Evolutionary conservation across 2,888 invertebrate species (phyloP).

Genomic region (Chloroclysta siterata): DNA sequence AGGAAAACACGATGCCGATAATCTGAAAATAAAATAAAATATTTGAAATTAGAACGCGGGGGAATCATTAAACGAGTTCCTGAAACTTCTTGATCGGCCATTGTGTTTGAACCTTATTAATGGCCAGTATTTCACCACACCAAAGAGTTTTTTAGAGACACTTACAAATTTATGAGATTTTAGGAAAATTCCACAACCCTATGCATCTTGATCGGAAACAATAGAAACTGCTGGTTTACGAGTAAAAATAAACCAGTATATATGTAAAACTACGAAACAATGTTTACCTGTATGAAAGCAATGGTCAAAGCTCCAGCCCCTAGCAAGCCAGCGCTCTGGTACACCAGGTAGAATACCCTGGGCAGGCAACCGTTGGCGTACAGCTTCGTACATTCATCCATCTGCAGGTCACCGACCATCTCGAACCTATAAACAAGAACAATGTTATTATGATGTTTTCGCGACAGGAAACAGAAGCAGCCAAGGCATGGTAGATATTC

Average conservation of each 20-base stretch:
- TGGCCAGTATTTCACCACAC: neutral
- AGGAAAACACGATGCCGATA: slow-evolving; percentile 94
- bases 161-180: too few relatives aligned
- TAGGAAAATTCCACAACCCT: too few relatives aligned
- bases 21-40: slow-evolving; percentile 83
- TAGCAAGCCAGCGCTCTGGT: slow-evolving; percentile 88
- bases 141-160: too few relatives aligned
- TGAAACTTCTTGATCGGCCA: neutral
- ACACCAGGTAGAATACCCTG: slow-evolving; percentile 86
- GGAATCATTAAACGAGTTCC: neutral
- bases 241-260: too few relatives aligned
- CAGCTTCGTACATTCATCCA: slow-evolving; percentile 67
- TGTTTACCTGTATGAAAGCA: slow-evolving; percentile 89
- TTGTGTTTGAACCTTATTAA: neutral
- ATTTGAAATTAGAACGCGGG: slow-evolving; percentile 5
- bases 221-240: too few relatives aligned
- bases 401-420: slow-evolving; percentile 43
- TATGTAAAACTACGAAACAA: too few relatives aligned
- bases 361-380: slow-evolving; percentile 86
- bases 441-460: too few relatives aligned
- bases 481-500: too few relatives aligned
- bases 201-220: too few relatives aligned
- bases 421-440: slow-evolving; percentile 23
- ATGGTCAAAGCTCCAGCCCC: slow-evolving; percentile 92
- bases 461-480: too few relatives aligned